Evolutionary conservation across 2,113 vertebrate species (phyloP).

Genomic region (Phainopepla nitens): DNA sequence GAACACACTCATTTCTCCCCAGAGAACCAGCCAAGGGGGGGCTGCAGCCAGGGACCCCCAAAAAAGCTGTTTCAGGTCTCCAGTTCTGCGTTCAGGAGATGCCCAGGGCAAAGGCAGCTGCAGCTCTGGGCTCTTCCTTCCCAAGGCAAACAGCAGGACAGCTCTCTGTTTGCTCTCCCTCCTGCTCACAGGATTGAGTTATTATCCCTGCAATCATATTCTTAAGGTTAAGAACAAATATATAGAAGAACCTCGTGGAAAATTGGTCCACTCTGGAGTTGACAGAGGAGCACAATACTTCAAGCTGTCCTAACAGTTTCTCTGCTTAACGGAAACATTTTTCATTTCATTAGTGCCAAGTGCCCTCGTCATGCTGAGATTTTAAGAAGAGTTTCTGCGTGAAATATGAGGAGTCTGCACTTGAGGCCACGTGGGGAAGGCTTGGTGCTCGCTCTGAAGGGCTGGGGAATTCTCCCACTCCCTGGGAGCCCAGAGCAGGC

Average conservation of each 20-base stretch:
- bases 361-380: neutral
- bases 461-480: fast-evolving
- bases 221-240: slow-evolving; percentile 37
- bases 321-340: neutral
- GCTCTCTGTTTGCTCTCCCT: slow-evolving; percentile 15
- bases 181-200: neutral
- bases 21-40: neutral
- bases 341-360: neutral
- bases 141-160: neutral
- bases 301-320: neutral
- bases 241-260: neutral
- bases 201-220: neutral
- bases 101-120: neutral
- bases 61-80: neutral
- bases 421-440: fast-evolving
- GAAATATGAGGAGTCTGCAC: neutral
- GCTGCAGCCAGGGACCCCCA: neutral
- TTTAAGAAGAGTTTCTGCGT: neutral
- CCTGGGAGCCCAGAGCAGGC: neutral
- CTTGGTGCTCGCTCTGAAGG: neutral
- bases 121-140: neutral
- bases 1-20: neutral
- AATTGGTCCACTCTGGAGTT: neutral
- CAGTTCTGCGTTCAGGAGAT: neutral
- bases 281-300: neutral